Base-by-base conservation (phyloP, 2,888 invertebrate species). In the Acanthococcus lagerstroemiae region DNA sequence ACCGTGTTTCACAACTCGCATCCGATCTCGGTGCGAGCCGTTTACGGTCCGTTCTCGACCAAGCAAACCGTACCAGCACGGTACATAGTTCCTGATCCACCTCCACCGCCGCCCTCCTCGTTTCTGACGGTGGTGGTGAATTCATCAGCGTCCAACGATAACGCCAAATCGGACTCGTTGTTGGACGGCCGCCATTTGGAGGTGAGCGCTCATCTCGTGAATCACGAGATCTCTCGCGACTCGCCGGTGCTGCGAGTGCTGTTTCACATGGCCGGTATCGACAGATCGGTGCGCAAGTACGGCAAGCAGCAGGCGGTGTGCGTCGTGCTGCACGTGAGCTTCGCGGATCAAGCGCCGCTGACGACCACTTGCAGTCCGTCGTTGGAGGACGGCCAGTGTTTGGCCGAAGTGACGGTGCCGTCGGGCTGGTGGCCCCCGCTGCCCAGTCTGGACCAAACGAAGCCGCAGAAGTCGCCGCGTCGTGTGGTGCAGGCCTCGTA, bases 201-300 rank as follows among this genome's bases (percentile, higher is more conserved):
- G 76, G 88, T 95, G 78, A 93, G 92, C 46, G 95, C 94, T 5
- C 95, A 95, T 76, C 81, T 95, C 67, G 95, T 95, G n/a, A 87
- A 90, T 65, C 80, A 82, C 65, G 88, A 88, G 73, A 83, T 95
- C 65, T 87, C 92, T 0, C 83, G 91, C 56, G 94, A 95, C 75
- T 87, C 89, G 19, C 95, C 95, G 0, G 88, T 92, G n/a, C 78
- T 95, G 45, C 82, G 95, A 67, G 94, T 95, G 7, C 82, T 95
- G 24, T 93, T 95, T 77, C 95, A 95, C 77, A 90, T 92, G 56
- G 67, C 65, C 4, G 67, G 67, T n/a, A 67, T 67, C 25, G 67
- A 61, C 22, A 22, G 67, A 17, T 45, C 63, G 67, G 15, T 58
- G 6, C 55, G 65, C 22, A 65, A 65, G 26, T 80, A 25, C 77